These are phyloP conservation scores for Acronicta alni DNA, from an alignment of 2,888 invertebrate species.

Conservation along the genomic window DNA sequence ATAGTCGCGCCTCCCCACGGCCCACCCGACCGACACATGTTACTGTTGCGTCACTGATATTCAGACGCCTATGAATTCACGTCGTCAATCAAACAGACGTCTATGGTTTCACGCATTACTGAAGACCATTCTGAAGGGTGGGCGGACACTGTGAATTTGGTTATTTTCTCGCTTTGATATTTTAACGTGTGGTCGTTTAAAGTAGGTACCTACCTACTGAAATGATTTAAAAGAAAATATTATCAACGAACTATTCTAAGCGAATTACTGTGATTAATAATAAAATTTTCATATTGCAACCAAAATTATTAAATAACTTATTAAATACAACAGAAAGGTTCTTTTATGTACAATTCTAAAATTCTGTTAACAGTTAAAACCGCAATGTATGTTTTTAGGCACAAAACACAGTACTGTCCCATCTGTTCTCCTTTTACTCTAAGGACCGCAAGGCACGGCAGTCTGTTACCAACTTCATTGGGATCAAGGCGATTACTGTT, in stretches of 20 bases:
- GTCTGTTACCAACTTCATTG: constrained; percentile 84
- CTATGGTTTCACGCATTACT: constrained; percentile 38
- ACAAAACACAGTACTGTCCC: constrained; percentile 24
- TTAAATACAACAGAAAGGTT: too few relatives aligned
- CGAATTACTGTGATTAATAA: too few relatives aligned
- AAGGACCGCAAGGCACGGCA: constrained; percentile 65
- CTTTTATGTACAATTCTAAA: too few relatives aligned
- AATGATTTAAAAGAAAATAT: too few relatives aligned
- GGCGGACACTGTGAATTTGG: neutral
- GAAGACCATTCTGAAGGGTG: constrained; percentile 13
- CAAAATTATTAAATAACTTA: too few relatives aligned
- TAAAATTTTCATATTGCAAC: too few relatives aligned
- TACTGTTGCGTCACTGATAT: constrained; percentile 46
- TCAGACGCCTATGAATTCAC: constrained; percentile 43
- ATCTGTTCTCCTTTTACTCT: constrained; percentile 57
- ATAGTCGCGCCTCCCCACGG: constrained; percentile 67
- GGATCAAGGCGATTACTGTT: constrained; percentile 86
- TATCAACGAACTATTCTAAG: too few relatives aligned
- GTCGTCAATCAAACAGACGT: too few relatives aligned
- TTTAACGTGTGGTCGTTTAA: too few relatives aligned
- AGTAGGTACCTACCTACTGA: too few relatives aligned
- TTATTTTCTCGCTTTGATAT: neutral
- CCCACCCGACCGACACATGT: constrained; percentile 57
- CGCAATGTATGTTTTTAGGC: neutral
- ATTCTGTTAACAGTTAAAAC: too few relatives aligned